Conservation (phyloP, 1,140 invertebrate genomes). For the Dendrolimus punctatus region DNA sequence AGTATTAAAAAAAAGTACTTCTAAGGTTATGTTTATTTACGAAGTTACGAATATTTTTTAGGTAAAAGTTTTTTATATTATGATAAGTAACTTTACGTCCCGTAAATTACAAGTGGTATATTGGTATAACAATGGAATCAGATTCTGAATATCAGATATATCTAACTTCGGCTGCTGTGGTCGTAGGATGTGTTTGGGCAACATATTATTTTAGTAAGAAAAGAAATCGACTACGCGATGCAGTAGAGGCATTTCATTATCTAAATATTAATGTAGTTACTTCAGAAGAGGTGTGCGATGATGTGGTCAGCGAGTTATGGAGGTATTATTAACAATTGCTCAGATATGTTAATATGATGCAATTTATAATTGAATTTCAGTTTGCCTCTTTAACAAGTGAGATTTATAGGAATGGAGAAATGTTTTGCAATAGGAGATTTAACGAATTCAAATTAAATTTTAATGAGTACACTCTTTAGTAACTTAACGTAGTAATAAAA, state of each 20-base stretch:
- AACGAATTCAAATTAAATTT: too few species aligned
- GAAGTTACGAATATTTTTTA: too few species aligned
- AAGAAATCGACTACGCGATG: slow-evolving; percentile 12
- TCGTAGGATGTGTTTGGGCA: slow-evolving; percentile 13
- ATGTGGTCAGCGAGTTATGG: slow-evolving; percentile 31
- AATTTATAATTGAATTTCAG: too few species aligned
- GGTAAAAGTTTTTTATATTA: too few species aligned
- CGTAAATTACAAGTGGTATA: slow-evolving; percentile 2
- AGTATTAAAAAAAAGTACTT: too few species aligned
- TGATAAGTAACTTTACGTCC: not conserved
- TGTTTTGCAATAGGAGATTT: too few species aligned
- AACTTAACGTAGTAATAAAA: too few species aligned
- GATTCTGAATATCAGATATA: slow-evolving; percentile 13
- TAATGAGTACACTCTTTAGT: too few species aligned
- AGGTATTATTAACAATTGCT: slow-evolving; percentile 24
- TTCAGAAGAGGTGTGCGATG: slow-evolving; percentile 29
- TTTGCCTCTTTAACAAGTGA: too few species aligned
- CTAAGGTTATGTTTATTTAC: too few species aligned
- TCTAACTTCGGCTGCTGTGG: slow-evolving; percentile 14
- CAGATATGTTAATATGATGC: not conserved
- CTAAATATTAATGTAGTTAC: slow-evolving; percentile 35
- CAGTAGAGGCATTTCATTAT: slow-evolving; percentile 34
- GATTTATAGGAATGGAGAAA: too few species aligned
- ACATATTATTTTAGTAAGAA: slow-evolving; percentile 14
- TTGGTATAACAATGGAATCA: slow-evolving; percentile 12